Percentiles rank a stretch among this genome's conserved stretches.
These are phyloP conservation scores for Cyclura pinguis DNA, from an alignment of 2,797 vertebrate genomes.

Conservation along the genomic window DNA sequence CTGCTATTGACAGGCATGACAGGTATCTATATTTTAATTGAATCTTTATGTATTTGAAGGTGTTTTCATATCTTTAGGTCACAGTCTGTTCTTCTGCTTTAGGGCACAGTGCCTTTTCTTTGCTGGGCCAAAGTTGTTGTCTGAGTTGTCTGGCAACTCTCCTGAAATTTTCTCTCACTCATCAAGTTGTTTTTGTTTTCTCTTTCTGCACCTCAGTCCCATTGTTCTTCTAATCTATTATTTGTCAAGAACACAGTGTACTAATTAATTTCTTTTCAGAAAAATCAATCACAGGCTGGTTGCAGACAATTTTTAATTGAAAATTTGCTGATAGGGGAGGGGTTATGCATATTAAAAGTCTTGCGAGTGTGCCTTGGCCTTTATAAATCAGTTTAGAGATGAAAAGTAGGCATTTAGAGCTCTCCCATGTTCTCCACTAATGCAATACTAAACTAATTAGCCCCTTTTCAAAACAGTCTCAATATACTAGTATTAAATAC, in stretches of 20 bases:
- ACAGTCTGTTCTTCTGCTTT: background rate
- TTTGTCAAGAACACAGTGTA: conserved; percentile 21
- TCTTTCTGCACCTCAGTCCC: conserved; percentile 8
- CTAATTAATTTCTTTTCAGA: conserved; percentile 39
- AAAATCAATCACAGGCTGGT: conserved; percentile 32
- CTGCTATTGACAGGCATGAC: no score
- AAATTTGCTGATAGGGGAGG: background rate
- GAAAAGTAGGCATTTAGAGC: conserved; percentile 12
- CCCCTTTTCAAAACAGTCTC: background rate
- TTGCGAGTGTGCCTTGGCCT: background rate
- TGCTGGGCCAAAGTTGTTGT: background rate
- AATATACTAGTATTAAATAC: background rate
- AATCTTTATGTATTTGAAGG: background rate
- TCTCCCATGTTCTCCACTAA: background rate
- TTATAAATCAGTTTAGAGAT: conserved; percentile 22
- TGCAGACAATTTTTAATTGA: background rate
- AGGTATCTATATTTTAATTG: background rate
- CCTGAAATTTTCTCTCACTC: conserved; percentile 18
- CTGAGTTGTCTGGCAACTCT: background rate
- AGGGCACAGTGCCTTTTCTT: background rate
- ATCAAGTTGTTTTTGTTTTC: conserved; percentile 27
- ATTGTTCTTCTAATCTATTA: conserved; percentile 22
- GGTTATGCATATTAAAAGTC: background rate
- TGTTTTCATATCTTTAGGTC: background rate
- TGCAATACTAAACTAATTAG: conserved; percentile 27